Evolutionary conservation across 2,888 invertebrate genomes (phyloP).

Genomic region (Idaea dimidiata): DNA sequence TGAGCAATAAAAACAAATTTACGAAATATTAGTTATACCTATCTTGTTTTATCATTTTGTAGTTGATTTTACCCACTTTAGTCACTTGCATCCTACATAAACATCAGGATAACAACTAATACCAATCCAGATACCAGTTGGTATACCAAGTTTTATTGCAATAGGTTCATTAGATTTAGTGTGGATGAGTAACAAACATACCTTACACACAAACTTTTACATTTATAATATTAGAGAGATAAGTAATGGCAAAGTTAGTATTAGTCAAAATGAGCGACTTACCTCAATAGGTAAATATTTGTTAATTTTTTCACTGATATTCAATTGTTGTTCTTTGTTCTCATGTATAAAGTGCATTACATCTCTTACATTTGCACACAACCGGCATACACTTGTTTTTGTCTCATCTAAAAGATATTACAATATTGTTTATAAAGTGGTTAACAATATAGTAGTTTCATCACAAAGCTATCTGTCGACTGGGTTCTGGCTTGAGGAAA

Average conservation of each 20-base stretch:
- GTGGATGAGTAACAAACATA: not conserved
- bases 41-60: too few relatives aligned
- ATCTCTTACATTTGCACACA: slow-evolving; percentile 51
- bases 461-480: too few relatives aligned
- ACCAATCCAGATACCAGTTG: too few relatives aligned
- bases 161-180: not conserved
- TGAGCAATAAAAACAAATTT: too few relatives aligned
- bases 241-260: not conserved
- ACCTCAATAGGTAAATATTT: slow-evolving; percentile 84
- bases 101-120: too few relatives aligned
- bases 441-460: too few relatives aligned
- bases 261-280: slow-evolving; percentile 50
- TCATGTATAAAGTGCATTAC: slow-evolving; percentile 82
- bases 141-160: slow-evolving; percentile 3
- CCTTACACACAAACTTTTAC: not conserved
- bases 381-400: slow-evolving; percentile 12
- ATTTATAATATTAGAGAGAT: not conserved
- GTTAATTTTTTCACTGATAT: slow-evolving; percentile 82
- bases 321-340: slow-evolving; percentile 63
- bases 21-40: too few relatives aligned
- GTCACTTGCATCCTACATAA: too few relatives aligned
- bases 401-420: not conserved
- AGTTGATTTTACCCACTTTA: too few relatives aligned
- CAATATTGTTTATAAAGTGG: too few relatives aligned
- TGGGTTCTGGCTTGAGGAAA: too few relatives aligned